Conservation (phyloP, 1,140 invertebrate genomes). For the Wasmannia auropunctata region DNA sequence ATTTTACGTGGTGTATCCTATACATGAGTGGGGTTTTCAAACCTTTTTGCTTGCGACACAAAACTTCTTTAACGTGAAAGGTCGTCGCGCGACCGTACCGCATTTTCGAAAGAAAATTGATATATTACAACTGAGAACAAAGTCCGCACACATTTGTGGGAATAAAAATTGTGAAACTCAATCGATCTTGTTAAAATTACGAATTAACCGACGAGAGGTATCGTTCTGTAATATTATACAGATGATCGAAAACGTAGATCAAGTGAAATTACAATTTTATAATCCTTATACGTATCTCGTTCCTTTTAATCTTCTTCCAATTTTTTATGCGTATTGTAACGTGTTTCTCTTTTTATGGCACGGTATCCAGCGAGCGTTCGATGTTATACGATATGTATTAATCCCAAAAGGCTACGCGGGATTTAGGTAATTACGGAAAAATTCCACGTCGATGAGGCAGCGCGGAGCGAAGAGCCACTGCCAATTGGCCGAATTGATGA, state of each 20-base stretch:
- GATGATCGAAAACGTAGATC: background rate
- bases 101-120: background rate
- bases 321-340: background rate
- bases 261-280: background rate
- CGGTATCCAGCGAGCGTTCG: background rate
- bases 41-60: background rate
- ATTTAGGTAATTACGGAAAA: constrained; percentile 4
- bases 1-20: constrained; percentile 6
- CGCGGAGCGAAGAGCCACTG: background rate
- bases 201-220: background rate
- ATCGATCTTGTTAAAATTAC: background rate
- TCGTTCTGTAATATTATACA: background rate
- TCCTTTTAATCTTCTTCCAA: background rate
- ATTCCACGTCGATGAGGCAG: background rate
- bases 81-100: background rate
- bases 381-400: background rate
- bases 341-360: background rate
- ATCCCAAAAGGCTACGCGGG: background rate
- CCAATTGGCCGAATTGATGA: constrained; percentile 43
- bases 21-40: constrained; percentile 11
- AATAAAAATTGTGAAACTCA: constrained; percentile 10
- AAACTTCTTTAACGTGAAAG: background rate
- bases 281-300: background rate
- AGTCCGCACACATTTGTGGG: background rate
- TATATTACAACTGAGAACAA: background rate